These are phyloP conservation scores for Rhodeus uyekii DNA, from an alignment of 2,797 vertebrate species.

Conservation along the genomic window DNA sequence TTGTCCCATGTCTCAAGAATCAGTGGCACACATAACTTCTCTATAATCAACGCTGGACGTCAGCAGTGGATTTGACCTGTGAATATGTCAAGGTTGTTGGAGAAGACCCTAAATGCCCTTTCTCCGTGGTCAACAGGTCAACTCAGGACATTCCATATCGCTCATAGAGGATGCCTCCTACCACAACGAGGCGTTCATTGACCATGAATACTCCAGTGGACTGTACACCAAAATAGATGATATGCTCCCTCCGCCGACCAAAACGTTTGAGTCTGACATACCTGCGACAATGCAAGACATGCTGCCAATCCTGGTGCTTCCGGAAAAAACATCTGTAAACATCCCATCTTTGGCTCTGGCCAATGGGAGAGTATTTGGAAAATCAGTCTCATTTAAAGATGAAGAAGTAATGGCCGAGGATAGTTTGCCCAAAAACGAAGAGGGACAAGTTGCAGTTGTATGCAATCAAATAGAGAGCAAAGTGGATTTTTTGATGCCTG, in stretches of 20 bases:
- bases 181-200: conserved; percentile 57
- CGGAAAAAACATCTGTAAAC: conserved; percentile 34
- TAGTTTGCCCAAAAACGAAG: neutral
- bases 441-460: neutral
- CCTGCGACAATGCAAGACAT: conserved; percentile 17
- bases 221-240: conserved; percentile 67
- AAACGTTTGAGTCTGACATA: neutral
- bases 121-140: conserved; percentile 65
- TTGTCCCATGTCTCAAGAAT: conserved; percentile 28
- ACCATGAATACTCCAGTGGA: conserved; percentile 46
- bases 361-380: conserved; percentile 17
- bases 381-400: conserved; percentile 36
- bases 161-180: conserved; percentile 59
- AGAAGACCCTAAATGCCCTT: conserved; percentile 46
- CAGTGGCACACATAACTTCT: neutral
- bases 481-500: neutral
- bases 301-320: conserved; percentile 51
- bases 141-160: conserved; percentile 45
- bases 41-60: conserved; percentile 18
- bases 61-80: conserved; percentile 25
- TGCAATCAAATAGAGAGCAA: neutral
- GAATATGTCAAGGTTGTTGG: neutral
- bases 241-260: conserved; percentile 21
- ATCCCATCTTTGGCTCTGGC: neutral
- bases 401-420: neutral